A percentile compares a stretch with the other conserved stretches of the same genome.
Conservation (phyloP, 1,140 invertebrate species). For the Tachypleus tridentatus region DNA sequence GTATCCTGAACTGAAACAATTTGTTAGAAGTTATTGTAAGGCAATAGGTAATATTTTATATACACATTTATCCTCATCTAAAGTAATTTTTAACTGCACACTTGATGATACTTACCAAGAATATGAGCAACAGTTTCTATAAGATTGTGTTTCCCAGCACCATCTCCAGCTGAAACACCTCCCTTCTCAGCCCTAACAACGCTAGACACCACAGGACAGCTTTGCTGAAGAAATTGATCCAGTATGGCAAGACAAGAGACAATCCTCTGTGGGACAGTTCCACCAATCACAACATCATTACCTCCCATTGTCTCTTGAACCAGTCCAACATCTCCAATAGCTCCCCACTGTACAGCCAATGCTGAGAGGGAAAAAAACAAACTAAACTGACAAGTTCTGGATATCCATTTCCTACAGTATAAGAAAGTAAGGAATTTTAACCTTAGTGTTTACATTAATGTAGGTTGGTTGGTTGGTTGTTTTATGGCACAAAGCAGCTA, state of each 20-base stretch:
- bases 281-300: slow-evolving; percentile 82
- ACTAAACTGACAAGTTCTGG: too few species aligned
- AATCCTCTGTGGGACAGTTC: slow-evolving; percentile 85
- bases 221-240: slow-evolving; percentile 71
- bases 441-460: too few species aligned
- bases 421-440: too few species aligned
- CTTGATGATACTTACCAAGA: slow-evolving; percentile 29
- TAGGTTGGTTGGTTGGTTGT: too few species aligned
- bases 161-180: slow-evolving; percentile 20
- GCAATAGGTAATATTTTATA: too few species aligned
- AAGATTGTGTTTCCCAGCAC: slow-evolving; percentile 22
- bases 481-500: too few species aligned
- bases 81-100: too few species aligned
- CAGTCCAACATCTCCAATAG: slow-evolving; percentile 91
- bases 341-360: slow-evolving; percentile 93
- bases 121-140: slow-evolving; percentile 33
- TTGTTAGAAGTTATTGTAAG: too few species aligned
- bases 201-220: slow-evolving; percentile 69
- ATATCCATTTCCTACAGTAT: too few species aligned
- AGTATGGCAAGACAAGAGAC: slow-evolving; percentile 70
- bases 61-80: too few species aligned
- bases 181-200: slow-evolving; percentile 63
- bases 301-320: slow-evolving; percentile 73
- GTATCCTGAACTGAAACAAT: too few species aligned
- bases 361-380: slow-evolving; percentile 22